Base-by-base conservation (phyloP, 1,140 invertebrate species). In the Drosophila equinoxialis region DNA sequence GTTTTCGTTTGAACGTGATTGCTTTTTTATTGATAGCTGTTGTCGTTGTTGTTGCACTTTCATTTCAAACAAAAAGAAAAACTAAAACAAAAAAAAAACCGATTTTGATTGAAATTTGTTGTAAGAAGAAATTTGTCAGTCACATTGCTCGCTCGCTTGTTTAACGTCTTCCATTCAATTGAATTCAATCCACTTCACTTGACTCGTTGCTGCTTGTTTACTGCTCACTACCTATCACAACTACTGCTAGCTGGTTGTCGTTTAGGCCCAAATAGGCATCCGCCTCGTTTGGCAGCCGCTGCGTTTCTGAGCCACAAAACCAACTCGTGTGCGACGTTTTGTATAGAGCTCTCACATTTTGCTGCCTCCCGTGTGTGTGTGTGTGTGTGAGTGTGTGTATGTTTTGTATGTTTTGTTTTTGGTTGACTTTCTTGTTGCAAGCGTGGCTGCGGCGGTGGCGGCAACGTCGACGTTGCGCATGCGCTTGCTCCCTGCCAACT, bases 261-360 rank as follows among this genome's bases (percentile, higher is more conserved):
- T 70, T 78, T 66, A 55, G 55, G 71, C 45, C 78, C 68, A 64
- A 74, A 68, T 58, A 62, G 58, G 70, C 77, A 78, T 78, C 85
- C 85, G 86, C 77, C 86, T 90, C 75, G 86, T 81, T 90, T 90
- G 85, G 81, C 85, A 79, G 86, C 83, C 85, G 78, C 86, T 90
- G 85, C 81, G 79, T 79, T 90, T 90, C 86, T 90, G 86, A 90
- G 81, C 84, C 84, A 73, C 84, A 78, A 89, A 73, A 75, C 74
- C 77, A 68, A 74, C 65, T 78, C 77, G 84, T 79, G 74, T 84
- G 80, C 84, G 84, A 83, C 84, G 84, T 82, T 83, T 80, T 83
- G 79, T 80, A 78, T 79, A 65, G 58, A 72, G 55, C 55, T 58
- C 70, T 51, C 57, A 30, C 54, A 60, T 54, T 59, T 55, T 70